Evolutionary conservation across 2,888 invertebrate species (phyloP).

Genomic region (Ichneumoninae sp.): DNA sequence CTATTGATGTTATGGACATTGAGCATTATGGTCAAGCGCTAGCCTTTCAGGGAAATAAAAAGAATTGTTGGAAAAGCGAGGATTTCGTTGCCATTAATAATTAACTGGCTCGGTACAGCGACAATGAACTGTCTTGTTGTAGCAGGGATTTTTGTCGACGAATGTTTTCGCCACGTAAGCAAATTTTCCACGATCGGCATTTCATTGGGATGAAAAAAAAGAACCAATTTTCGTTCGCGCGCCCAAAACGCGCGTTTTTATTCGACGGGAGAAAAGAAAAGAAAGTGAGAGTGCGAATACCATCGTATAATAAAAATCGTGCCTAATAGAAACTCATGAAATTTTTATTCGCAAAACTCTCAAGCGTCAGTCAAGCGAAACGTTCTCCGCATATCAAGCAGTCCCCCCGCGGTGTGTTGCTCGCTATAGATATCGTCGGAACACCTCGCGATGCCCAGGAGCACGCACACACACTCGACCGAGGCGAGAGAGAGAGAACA

Average conservation of each 20-base stretch:
- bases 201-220: no score
- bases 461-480: conserved; percentile 7
- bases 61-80: no score
- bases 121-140: no score
- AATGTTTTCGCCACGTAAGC: no score
- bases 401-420: conserved; percentile 57
- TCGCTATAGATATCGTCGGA: conserved; percentile 10
- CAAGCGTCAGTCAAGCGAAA: conserved; percentile 83
- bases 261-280: conserved; percentile 32
- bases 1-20: no score
- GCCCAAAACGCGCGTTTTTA: conserved; percentile 7
- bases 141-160: no score
- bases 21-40: no score
- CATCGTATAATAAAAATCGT: conserved; percentile 76
- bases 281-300: conserved; percentile 54
- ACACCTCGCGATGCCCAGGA: conserved; percentile 54
- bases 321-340: conserved; percentile 84
- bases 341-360: conserved; percentile 83
- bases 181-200: no score
- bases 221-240: neutral
- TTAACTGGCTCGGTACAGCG: no score
- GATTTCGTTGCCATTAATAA: no score
- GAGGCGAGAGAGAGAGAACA: conserved; percentile 27
- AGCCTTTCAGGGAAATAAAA: no score
- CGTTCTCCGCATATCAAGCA: conserved; percentile 82